Percentiles rank a stretch among this genome's conserved stretches.
These are phyloP conservation scores for Agrilus biguttatus DNA, from an alignment of 2,888 invertebrate genomes.

Conservation along the genomic window DNA sequence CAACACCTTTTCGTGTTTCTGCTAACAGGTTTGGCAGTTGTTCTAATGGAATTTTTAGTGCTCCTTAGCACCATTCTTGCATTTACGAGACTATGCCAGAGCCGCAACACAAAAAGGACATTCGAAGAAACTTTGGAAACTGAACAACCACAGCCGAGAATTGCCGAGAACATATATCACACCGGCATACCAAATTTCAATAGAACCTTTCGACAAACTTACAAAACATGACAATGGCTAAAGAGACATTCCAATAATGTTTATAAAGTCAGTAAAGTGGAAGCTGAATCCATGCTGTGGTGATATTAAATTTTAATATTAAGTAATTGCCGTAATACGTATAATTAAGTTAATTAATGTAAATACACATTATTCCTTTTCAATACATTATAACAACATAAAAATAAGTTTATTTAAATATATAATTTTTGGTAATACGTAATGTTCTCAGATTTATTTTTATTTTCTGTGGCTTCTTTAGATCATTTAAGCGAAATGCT, in stretches of 20 bases:
- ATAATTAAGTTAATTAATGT: too few species aligned
- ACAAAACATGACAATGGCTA: constrained; percentile 28
- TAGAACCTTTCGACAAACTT: constrained; percentile 27
- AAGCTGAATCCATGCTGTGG: constrained; percentile 49
- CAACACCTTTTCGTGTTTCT: constrained; percentile 59
- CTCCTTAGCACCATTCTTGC: constrained; percentile 55
- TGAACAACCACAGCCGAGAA: constrained; percentile 4
- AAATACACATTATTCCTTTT: too few species aligned
- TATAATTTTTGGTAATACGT: too few species aligned
- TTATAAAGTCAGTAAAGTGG: constrained; percentile 34
- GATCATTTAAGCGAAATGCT: too few species aligned
- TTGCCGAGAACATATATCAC: constrained; percentile 10
- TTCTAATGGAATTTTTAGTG: constrained; percentile 59
- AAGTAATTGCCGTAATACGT: too few species aligned
- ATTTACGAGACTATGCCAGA: constrained; percentile 47
- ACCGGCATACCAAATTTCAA: constrained; percentile 18
- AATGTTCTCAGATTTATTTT: too few species aligned
- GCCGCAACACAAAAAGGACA: constrained; percentile 28
- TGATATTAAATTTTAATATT: constrained; percentile 16
- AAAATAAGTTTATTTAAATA: too few species aligned
- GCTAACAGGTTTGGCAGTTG: constrained; percentile 46
- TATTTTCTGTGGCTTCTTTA: too few species aligned
- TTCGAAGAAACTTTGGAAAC: constrained; percentile 15
- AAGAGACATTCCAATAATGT: constrained; percentile 17
- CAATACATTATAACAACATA: too few species aligned